Percentiles rank a stretch among this genome's conserved stretches.
These are phyloP conservation scores for Gymnobelideus leadbeateri DNA, from an alignment of 2,113 vertebrate genomes.

Conservation along the genomic window DNA sequence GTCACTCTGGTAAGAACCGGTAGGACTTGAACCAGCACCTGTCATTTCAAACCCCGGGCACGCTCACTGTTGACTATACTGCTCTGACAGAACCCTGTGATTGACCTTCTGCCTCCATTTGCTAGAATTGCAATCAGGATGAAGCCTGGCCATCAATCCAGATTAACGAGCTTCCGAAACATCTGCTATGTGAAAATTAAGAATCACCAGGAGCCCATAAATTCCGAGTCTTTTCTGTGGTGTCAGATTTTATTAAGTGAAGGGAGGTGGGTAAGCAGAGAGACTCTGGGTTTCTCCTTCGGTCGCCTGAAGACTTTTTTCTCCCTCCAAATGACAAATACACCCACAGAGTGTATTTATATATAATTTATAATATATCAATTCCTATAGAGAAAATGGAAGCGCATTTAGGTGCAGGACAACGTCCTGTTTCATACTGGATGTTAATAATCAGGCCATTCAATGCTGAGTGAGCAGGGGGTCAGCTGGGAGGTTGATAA, in stretches of 20 bases:
- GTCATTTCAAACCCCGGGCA: neutral
- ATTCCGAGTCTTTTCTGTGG: slow-evolving; percentile 50
- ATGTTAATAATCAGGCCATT: neutral
- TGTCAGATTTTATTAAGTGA: slow-evolving; percentile 73
- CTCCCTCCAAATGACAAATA: slow-evolving; percentile 59
- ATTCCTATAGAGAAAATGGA: slow-evolving; percentile 55
- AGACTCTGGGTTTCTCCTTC: slow-evolving; percentile 54
- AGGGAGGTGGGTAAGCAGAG: slow-evolving; percentile 51
- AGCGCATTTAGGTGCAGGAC: slow-evolving; percentile 18
- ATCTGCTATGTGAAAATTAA: slow-evolving; percentile 67
- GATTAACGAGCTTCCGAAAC: slow-evolving; percentile 66
- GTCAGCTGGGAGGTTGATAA: neutral
- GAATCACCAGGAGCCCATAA: slow-evolving; percentile 64
- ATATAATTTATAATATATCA: slow-evolving; percentile 8
- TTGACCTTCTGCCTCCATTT: neutral
- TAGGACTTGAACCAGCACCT: neutral
- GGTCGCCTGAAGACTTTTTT: slow-evolving; percentile 50
- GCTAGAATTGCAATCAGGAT: slow-evolving; percentile 44
- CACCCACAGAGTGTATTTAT: neutral
- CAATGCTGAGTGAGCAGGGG: neutral
- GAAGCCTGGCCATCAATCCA: slow-evolving; percentile 54
- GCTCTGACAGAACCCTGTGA: neutral
- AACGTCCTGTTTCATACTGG: neutral
- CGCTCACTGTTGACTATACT: neutral
- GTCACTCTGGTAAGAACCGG: neutral